Conservation (phyloP, 2,797 vertebrate species). For the Melanotaenia parkinsoni region DNA sequence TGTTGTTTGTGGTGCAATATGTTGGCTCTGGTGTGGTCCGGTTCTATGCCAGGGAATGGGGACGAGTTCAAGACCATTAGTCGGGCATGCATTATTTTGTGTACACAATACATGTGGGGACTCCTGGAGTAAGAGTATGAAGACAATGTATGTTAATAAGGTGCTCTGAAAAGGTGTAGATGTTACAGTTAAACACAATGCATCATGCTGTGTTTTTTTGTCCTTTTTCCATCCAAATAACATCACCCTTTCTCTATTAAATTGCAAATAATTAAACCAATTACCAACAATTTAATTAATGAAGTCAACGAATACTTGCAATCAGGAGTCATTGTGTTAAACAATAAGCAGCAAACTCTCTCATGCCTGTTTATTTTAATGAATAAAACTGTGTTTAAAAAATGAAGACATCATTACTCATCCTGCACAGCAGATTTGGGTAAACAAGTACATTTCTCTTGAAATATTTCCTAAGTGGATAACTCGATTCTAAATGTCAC, state of each 20-base stretch:
- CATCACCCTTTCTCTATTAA: too few relatives aligned
- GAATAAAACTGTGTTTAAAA: neutral
- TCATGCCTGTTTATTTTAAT: neutral
- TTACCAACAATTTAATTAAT: slow-evolving; percentile 8
- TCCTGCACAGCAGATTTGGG: neutral
- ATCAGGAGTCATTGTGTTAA: neutral
- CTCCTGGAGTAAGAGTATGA: neutral
- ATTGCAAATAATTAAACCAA: neutral
- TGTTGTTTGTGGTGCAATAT: too few relatives aligned
- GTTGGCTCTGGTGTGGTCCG: neutral
- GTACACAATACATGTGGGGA: neutral
- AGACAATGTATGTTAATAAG: neutral
- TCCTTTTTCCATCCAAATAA: too few relatives aligned
- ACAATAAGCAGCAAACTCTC: neutral
- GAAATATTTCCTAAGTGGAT: neutral
- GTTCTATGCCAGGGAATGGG: neutral
- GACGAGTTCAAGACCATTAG: too few relatives aligned
- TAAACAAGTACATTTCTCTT: neutral
- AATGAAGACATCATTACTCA: slow-evolving; percentile 4
- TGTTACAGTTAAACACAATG: too few relatives aligned
- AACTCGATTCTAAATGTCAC: slow-evolving; percentile 15
- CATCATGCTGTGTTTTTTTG: too few relatives aligned
- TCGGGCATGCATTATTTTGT: neutral
- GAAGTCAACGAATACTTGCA: slow-evolving; percentile 8
- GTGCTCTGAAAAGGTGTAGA: too few relatives aligned